Evolutionary conservation across 1,140 invertebrate species (phyloP).

Genomic region (Hermetia illucens): DNA sequence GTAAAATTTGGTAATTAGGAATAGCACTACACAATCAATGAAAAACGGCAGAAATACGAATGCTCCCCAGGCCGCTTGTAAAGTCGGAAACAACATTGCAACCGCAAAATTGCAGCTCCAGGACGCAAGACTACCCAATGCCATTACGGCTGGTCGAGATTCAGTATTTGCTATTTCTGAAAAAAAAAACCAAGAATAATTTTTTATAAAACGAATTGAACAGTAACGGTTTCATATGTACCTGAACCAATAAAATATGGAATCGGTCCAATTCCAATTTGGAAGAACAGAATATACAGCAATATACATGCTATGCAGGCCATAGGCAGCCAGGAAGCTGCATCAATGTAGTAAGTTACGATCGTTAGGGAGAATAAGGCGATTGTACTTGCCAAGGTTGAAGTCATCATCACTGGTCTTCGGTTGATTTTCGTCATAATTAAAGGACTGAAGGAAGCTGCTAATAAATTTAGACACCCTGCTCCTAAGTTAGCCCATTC

Average conservation of each 20-base stretch:
- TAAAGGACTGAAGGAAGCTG: constrained; percentile 42
- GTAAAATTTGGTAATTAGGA: constrained; percentile 45
- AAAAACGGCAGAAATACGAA: constrained; percentile 58
- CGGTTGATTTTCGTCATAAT: constrained; percentile 39
- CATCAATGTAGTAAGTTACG: constrained; percentile 36
- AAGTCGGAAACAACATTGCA: constrained; percentile 56
- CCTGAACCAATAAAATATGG: constrained; percentile 76
- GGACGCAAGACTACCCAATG: constrained; percentile 72
- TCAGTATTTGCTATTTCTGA: constrained; percentile 75
- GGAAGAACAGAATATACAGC: constrained; percentile 63
- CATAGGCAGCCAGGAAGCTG: constrained; percentile 38
- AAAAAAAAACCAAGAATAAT: constrained; percentile 30
- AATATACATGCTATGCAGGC: constrained; percentile 45
- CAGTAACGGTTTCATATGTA: constrained; percentile 46
- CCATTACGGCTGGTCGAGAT: constrained; percentile 69
- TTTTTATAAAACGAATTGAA: constrained; percentile 39
- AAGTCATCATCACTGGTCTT: constrained; percentile 37
- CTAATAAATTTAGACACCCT: constrained; percentile 47
- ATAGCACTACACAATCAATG: constrained; percentile 36
- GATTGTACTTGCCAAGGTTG: constrained; percentile 32
- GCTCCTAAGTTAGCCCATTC: constrained; percentile 51
- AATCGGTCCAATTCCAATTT: constrained; percentile 70
- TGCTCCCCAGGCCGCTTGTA: constrained; percentile 43
- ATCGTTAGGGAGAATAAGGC: constrained; percentile 39
- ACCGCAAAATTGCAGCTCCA: constrained; percentile 81